Percentiles rank a stretch among this genome's conserved stretches.
These are phyloP conservation scores for Meloidogyne chitwoodi DNA, from an alignment of 1,140 invertebrate genomes.

Conservation along the genomic window DNA sequence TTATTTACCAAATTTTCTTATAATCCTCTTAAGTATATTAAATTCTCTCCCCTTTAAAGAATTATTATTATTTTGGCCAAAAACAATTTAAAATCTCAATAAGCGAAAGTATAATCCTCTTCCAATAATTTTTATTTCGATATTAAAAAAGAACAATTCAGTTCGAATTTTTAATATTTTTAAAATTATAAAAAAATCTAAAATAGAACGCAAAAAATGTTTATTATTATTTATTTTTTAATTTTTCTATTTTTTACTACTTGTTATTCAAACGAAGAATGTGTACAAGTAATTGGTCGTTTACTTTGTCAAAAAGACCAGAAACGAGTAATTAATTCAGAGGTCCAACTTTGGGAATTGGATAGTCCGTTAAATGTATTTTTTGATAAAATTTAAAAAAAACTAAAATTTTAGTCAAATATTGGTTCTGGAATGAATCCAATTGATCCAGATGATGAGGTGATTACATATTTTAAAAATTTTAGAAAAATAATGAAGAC, in stretches of 20 bases:
- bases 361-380: slow-evolving; percentile 36
- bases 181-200: background rate
- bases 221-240: background rate
- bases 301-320: slow-evolving; percentile 37
- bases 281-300: slow-evolving; percentile 38
- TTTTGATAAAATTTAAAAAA: background rate
- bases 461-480: too few species aligned
- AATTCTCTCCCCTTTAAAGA: too few species aligned
- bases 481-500: background rate
- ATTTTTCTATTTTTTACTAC: background rate
- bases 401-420: background rate
- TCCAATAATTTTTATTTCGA: too few species aligned
- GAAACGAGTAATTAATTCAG: slow-evolving; percentile 23
- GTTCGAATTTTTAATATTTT: too few species aligned
- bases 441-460: slow-evolving; percentile 43
- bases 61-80: background rate
- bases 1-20: too few species aligned
- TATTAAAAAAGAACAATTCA: too few species aligned
- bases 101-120: too few species aligned
- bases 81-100: too few species aligned
- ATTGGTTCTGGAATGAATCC: slow-evolving; percentile 17
- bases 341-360: slow-evolving; percentile 39
- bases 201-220: too few species aligned
- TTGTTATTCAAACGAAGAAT: slow-evolving; percentile 26
- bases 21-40: background rate